phyloP scores from a whole-genome alignment of 1,140 invertebrate species.

The Octopus sinensis region DNA sequence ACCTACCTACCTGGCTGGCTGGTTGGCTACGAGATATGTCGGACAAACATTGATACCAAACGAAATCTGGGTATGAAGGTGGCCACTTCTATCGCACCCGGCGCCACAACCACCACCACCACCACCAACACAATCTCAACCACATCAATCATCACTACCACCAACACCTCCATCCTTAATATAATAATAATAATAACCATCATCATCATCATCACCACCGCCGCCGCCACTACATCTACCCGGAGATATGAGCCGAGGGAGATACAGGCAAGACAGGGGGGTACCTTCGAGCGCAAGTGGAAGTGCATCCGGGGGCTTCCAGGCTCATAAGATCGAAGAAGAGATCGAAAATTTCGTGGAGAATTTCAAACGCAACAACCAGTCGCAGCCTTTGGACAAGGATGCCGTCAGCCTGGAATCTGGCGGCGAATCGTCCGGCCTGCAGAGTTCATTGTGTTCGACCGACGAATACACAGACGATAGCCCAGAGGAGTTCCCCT shows the following conservation, averaged over 20 bases:
- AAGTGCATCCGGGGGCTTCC: constrained; percentile 8
- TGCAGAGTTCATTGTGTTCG: constrained; percentile 1
- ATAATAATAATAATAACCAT: background rate
- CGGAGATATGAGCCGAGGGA: constrained; percentile 2
- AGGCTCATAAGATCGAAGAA: constrained; percentile 15
- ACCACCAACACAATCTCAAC: background rate
- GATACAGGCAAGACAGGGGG: constrained; percentile 6
- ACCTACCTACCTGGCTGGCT: too few species aligned
- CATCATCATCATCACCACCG: background rate
- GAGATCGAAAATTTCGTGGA: constrained; percentile 15
- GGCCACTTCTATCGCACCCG: background rate
- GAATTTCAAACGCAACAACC: constrained; percentile 13
- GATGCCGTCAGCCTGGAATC: constrained; percentile 10
- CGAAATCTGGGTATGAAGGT: background rate
- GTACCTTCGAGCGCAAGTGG: background rate
- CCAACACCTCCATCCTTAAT: background rate
- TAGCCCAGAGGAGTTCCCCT: constrained; percentile 12
- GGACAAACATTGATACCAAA: background rate
- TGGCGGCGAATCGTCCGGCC: constrained; percentile 4
- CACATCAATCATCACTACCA: background rate
- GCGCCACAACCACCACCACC: too few species aligned
- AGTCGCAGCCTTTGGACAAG: background rate
- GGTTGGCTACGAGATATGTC: too few species aligned
- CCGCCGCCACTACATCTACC: background rate
- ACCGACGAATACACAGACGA: constrained; percentile 14